A percentile compares a stretch with the other conserved stretches of the same genome.
Evolutionary conservation across 2,797 vertebrate genomes (phyloP).

Genomic region (Cetoscarus ocellatus): DNA sequence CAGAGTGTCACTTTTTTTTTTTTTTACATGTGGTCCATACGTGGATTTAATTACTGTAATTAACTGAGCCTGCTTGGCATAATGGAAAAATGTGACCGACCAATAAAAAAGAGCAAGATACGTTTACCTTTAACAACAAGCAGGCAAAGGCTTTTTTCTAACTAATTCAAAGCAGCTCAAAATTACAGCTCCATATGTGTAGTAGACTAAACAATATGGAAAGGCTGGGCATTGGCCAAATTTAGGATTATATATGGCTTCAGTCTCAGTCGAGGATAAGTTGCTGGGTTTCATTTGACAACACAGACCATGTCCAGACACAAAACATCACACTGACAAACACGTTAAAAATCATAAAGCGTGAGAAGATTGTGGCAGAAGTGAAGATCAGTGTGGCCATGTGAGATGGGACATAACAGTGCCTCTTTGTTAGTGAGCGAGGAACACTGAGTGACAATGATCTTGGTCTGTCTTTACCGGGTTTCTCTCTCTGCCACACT

Average conservation of each 20-base stretch:
- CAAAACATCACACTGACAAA: slow-evolving; percentile 49
- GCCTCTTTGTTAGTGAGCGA: slow-evolving; percentile 66
- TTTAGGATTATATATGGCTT: slow-evolving; percentile 48
- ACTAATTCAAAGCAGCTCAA: slow-evolving; percentile 31
- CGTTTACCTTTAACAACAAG: slow-evolving; percentile 53
- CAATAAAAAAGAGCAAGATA: slow-evolving; percentile 45
- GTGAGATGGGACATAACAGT: slow-evolving; percentile 47
- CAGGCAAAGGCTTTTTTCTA: slow-evolving; percentile 26
- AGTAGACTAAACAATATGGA: slow-evolving; percentile 36
- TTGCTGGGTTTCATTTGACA: slow-evolving; percentile 28
- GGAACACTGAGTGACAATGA: slow-evolving; percentile 53
- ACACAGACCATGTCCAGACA: slow-evolving; percentile 54
- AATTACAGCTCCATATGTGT: slow-evolving; percentile 35
- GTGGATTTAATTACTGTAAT: slow-evolving; percentile 67
- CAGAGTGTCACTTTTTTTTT: slow-evolving; percentile 51
- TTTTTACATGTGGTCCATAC: slow-evolving; percentile 55
- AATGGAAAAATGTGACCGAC: slow-evolving; percentile 61
- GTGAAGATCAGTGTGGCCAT: slow-evolving; percentile 52
- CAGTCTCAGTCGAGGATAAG: slow-evolving; percentile 67
- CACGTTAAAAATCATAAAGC: slow-evolving; percentile 49
- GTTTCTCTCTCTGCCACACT: slow-evolving; percentile 68
- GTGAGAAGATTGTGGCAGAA: slow-evolving; percentile 54
- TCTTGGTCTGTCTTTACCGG: slow-evolving; percentile 78
- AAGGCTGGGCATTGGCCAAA: slow-evolving; percentile 24
- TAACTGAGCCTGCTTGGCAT: slow-evolving; percentile 52